Conservation (phyloP, 2,113 vertebrate genomes). For the Eurystomus gularis region DNA sequence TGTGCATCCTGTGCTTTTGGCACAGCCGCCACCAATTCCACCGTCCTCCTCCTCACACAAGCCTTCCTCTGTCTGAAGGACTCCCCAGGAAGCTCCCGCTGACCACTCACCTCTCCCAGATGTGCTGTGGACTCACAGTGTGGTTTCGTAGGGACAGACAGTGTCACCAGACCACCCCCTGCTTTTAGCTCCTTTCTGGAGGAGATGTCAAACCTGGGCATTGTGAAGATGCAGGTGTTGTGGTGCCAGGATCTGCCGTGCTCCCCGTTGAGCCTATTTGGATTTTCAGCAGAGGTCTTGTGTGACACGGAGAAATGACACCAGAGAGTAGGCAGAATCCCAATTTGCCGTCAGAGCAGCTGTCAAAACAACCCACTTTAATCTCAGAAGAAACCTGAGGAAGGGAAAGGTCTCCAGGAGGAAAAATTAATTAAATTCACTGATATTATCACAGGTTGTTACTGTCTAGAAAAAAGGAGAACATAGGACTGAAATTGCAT, state of each 20-base stretch:
- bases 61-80: too few species aligned
- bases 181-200: too few species aligned
- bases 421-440: neutral
- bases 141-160: too few species aligned
- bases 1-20: neutral
- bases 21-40: neutral
- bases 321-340: neutral
- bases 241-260: too few species aligned
- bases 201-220: too few species aligned
- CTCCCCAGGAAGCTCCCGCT: too few species aligned
- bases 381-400: neutral
- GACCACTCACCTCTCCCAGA: too few species aligned
- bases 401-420: neutral
- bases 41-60: neutral
- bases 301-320: fast-evolving
- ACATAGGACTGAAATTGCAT: neutral
- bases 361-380: neutral
- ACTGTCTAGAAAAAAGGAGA: neutral
- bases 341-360: neutral
- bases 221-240: too few species aligned
- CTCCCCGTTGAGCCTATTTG: neutral
- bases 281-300: neutral
- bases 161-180: too few species aligned
- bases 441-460: neutral
- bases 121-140: too few species aligned